Evolutionary conservation across 2,113 vertebrate genomes (phyloP).

Genomic region (Percina caprodes): DNA sequence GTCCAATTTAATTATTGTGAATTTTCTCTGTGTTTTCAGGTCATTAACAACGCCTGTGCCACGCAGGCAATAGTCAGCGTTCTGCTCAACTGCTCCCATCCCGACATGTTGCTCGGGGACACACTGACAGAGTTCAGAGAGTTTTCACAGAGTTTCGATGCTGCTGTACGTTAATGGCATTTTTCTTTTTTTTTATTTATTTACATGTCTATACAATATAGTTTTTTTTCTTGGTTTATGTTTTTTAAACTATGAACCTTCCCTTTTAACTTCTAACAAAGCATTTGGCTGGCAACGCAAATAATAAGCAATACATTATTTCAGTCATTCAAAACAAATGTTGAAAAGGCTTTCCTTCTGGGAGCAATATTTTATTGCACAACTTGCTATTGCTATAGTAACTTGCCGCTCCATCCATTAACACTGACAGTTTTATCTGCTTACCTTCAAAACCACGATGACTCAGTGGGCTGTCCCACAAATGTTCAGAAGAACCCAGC

Average conservation of each 20-base stretch:
- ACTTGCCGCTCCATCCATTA: not conserved
- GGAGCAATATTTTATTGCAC: constrained; percentile 6
- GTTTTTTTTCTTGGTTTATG: not conserved
- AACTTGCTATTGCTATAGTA: not conserved
- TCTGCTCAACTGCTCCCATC: constrained; percentile 92
- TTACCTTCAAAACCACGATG: constrained; percentile 8
- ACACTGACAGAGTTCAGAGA: constrained; percentile 97
- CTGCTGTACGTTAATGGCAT: constrained; percentile 87
- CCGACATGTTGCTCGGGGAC: constrained; percentile 94
- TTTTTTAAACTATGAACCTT: not conserved
- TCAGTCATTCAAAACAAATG: not conserved
- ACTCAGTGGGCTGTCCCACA: constrained; percentile 18
- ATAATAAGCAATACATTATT: not conserved
- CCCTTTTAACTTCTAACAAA: not conserved
- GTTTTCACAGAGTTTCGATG: constrained; percentile 98
- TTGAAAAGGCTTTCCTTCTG: not conserved
- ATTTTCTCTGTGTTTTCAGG: constrained; percentile 81
- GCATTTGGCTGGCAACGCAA: not conserved
- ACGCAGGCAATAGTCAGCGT: constrained; percentile 99
- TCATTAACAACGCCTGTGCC: constrained; percentile 98
- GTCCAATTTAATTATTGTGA: no score
- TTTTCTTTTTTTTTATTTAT: constrained; percentile 2
- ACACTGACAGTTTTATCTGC: constrained; percentile 43
- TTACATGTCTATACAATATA: not conserved
- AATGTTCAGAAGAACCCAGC: not conserved